phyloP scores from a whole-genome alignment of 92 coral and sea anemone genomes.

The Paragorgia papillata region DNA sequence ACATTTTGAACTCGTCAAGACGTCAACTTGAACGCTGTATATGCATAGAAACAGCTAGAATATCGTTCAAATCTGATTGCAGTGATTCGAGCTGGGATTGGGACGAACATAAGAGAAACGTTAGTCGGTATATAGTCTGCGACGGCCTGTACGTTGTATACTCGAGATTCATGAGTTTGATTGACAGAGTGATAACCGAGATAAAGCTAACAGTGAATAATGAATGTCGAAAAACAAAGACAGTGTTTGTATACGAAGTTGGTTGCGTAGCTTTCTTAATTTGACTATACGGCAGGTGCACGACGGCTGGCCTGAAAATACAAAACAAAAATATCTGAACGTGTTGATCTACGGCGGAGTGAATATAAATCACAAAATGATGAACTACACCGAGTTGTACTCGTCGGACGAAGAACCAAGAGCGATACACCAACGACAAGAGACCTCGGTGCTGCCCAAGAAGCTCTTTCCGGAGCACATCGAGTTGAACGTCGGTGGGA shows the following conservation, averaged over 20 bases:
- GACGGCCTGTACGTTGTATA: too few relatives aligned
- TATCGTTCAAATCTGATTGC: too few relatives aligned
- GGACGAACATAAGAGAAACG: too few relatives aligned
- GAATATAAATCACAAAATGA: too few relatives aligned
- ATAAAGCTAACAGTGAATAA: neutral
- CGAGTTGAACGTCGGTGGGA: slow-evolving; percentile 97
- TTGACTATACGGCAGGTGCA: neutral
- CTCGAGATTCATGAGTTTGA: neutral
- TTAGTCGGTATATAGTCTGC: too few relatives aligned
- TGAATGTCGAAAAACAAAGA: neutral
- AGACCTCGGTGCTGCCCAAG: slow-evolving; percentile 43
- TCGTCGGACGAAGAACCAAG: neutral
- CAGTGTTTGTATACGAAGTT: neutral
- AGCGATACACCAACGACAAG: neutral
- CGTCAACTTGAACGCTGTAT: too few relatives aligned
- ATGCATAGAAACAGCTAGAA: too few relatives aligned
- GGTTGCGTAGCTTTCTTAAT: neutral
- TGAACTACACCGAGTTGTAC: neutral
- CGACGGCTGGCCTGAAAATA: too few relatives aligned
- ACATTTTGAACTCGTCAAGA: too few relatives aligned
- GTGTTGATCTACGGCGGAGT: too few relatives aligned
- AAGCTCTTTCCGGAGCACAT: slow-evolving; percentile 89
- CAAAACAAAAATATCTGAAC: too few relatives aligned
- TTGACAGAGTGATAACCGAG: neutral
- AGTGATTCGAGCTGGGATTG: too few relatives aligned